Conservation (phyloP, 2,113 vertebrate species). For the Lampris incognitus region DNA sequence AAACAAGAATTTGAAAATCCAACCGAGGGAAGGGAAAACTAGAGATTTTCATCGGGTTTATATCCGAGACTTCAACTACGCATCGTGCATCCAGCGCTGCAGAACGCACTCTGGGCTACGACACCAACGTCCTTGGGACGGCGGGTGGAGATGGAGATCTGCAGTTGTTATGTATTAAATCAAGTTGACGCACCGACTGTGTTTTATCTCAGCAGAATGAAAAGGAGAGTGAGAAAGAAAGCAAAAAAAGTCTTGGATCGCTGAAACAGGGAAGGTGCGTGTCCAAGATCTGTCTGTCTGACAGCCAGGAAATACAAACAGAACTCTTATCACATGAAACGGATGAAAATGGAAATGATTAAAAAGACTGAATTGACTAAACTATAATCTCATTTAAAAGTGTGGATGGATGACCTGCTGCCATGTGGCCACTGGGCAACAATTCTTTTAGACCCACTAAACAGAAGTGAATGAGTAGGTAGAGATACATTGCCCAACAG, state of each 20-base stretch:
- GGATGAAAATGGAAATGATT: too few relatives aligned
- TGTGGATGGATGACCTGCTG: too few relatives aligned
- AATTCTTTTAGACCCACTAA: too few relatives aligned
- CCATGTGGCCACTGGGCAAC: too few relatives aligned
- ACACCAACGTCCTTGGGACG: neutral
- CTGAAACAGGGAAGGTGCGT: neutral
- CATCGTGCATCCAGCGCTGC: slow-evolving; percentile 1
- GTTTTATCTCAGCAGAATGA: too few relatives aligned
- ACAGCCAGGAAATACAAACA: neutral
- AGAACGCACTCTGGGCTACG: slow-evolving; percentile 1
- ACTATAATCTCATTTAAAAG: too few relatives aligned
- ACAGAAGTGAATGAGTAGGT: too few relatives aligned
- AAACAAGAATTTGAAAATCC: slow-evolving; percentile 32
- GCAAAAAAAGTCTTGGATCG: neutral
- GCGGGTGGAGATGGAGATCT: neutral
- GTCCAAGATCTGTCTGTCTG: neutral
- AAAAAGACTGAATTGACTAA: too few relatives aligned
- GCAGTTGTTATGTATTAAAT: too few relatives aligned
- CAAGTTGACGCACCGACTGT: too few relatives aligned
- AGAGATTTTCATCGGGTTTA: slow-evolving; percentile 18
- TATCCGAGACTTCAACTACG: neutral
- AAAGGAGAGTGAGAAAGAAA: too few relatives aligned
- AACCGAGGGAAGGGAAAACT: slow-evolving; percentile 9
- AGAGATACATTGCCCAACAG: too few relatives aligned
- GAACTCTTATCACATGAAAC: neutral